A percentile compares a stretch with the other conserved stretches of the same genome.
Conservation (phyloP, 1,140 invertebrate species). For the Drosophila parabipectinata region DNA sequence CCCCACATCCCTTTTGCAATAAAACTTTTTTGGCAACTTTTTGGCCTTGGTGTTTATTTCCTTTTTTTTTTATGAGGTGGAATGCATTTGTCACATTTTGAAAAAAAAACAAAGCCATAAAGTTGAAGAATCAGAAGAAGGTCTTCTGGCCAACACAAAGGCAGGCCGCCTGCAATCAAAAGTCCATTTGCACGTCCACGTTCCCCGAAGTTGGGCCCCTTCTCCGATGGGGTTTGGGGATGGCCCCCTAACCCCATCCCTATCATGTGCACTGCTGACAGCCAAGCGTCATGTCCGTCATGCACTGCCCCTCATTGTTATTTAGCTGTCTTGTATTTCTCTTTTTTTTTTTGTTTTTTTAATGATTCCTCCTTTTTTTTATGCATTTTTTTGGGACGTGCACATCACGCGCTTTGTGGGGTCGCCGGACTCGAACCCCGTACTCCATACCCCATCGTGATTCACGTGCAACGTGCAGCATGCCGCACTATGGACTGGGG, state of each 20-base stretch:
- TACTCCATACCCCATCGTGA: background rate
- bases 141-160: conserved; percentile 18
- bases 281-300: conserved; percentile 60
- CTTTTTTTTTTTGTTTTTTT: background rate
- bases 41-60: background rate
- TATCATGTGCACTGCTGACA: conserved; percentile 23
- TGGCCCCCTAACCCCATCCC: no score
- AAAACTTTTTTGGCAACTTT: background rate
- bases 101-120: conserved; percentile 48
- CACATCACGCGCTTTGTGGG: conserved; percentile 56
- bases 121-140: no score
- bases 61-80: background rate
- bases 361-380: background rate
- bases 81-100: conserved; percentile 25
- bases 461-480: conserved; percentile 1
- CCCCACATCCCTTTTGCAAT: background rate
- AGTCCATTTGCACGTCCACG: conserved; percentile 71
- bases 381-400: conserved; percentile 38
- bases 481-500: background rate
- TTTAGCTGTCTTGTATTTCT: no score
- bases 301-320: conserved; percentile 11
- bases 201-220: conserved; percentile 10
- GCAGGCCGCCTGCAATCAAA: conserved; percentile 69
- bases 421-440: conserved; percentile 12
- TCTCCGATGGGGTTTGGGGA: background rate